Base-by-base conservation (phyloP, 2,888 invertebrate species). In the Unio delphinus region DNA sequence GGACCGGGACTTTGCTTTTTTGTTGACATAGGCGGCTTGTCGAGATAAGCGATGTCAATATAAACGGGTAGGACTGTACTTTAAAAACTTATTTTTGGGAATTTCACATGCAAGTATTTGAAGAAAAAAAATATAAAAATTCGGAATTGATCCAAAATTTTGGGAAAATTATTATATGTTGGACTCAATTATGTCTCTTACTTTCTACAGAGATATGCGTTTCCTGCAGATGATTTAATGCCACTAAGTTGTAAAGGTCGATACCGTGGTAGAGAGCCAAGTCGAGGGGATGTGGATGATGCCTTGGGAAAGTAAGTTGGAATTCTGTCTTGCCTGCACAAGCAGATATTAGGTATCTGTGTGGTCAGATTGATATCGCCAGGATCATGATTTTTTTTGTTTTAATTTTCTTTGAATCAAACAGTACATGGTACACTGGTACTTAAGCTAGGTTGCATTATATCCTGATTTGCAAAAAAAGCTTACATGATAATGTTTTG, bases 151-250 rank as follows among this genome's bases (percentile, higher is more conserved):
- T 15, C 45, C 45, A 2, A 45, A 45, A 45, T 11, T 11, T 15
- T 45, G 11, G 45, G 45, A 45, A 45, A 45, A 11, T 45, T 45
- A 15, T 45, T 45, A 3, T 45, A 45, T 8, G 20, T 23, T 55
- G 6, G 20, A 34, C 30, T 20, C 20, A 26, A 11, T n/a, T 11
- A 54, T 56, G 26, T 18, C 54, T 64, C 20, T 23, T 17, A 6
- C 30, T 7, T 58, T 20, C 18, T 81, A 11, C 76, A 89, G 93
- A 91, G 95, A 84, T 95, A 98, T 92, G 99, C 99, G 20, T 99
- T 96, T 91, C 99, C 99, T 67, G 98, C 98, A 26, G 99, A 99
- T 92, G 99, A 99, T 91, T 91, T 99, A 79, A 98, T 98, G 98
- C 99, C 99, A 1, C 92, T 99, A 57, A 96, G 95, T 86, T 99